These are phyloP conservation scores for Hippotragus niger DNA, from an alignment of 2,113 vertebrate genomes.

Conservation along the genomic window DNA sequence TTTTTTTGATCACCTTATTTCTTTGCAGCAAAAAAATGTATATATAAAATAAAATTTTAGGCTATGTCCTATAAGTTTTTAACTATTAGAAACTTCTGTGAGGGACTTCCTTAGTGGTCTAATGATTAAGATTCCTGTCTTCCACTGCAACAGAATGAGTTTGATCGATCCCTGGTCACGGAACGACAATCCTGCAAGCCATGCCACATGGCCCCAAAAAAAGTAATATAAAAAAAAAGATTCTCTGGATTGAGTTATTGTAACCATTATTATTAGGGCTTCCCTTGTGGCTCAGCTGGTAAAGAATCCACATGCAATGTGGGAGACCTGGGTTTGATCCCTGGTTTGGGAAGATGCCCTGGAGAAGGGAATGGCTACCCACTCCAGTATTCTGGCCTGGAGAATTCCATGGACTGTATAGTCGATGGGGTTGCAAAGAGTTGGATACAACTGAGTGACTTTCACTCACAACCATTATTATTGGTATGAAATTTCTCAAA, in stretches of 20 bases:
- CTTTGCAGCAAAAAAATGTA: background rate
- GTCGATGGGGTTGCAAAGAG: background rate
- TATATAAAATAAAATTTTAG: background rate
- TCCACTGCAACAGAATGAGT: background rate
- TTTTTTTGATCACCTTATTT: background rate
- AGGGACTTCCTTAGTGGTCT: background rate
- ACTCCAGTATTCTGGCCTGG: background rate
- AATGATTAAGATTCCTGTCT: background rate
- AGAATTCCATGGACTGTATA: background rate
- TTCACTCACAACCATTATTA: background rate
- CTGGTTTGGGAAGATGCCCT: background rate
- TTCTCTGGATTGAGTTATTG: background rate
- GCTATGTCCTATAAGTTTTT: background rate
- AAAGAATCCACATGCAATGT: background rate
- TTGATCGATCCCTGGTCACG: background rate
- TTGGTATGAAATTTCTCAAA: background rate
- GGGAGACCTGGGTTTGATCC: background rate
- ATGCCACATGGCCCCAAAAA: background rate
- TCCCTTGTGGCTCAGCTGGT: background rate
- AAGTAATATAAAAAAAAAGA: background rate
- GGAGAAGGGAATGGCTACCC: background rate
- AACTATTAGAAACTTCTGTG: background rate
- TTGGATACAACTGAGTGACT: background rate
- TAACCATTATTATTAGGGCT: background rate
- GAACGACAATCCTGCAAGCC: background rate